Base-by-base conservation (phyloP, 1,140 invertebrate genomes). In the Drosophila lacertosa region DNA sequence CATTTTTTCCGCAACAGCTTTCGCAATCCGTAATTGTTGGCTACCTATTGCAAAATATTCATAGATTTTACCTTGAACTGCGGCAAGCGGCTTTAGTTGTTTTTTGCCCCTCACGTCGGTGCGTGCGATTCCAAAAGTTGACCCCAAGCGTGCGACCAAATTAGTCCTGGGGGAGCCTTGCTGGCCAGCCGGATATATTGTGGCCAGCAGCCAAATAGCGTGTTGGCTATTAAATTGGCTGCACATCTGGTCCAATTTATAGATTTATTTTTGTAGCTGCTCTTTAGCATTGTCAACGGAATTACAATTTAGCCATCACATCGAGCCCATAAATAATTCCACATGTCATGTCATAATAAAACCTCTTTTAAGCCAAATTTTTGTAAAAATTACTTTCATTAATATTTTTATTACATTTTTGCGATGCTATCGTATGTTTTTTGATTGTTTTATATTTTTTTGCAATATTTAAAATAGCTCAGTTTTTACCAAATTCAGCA, bases 1-100 rank as follows among this genome's bases (percentile, higher is more conserved):
- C n/a, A n/a, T 33, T 4, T 48, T 50, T 11, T 24, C 2, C 22
- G 26, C 37, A 11, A 26, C n/a, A 9, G 32, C 44, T 59, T 59
- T 40, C 50, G 15, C 22, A 35, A 39, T 29, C 15, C n/a, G 45
- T 48, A 33, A 62, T 62, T 62, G 24, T 42, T 22, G 55, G 29
- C 26, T 37, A 35, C 44, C 44, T 62, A 48, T 48, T 48, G 44
- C 10, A 39, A 48, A 60, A 60, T 60, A 60, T 60, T 62, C 59
- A 62, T 51, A 42, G 47, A 35, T 35, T 18, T 29, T 6, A 51
- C 26, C 29, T 37, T 47, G 39, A 35, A 45, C 42, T 47, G 44
- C 24, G 47, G 22, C 13, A 32, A 47, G 47, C 22, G 18, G 39
- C 35, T 47, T 62, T 62, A 62, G 15, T 13, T 11, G 45, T 45